phyloP scores from a whole-genome alignment of 2,113 vertebrate genomes.

The Elaphurus davidianus region DNA sequence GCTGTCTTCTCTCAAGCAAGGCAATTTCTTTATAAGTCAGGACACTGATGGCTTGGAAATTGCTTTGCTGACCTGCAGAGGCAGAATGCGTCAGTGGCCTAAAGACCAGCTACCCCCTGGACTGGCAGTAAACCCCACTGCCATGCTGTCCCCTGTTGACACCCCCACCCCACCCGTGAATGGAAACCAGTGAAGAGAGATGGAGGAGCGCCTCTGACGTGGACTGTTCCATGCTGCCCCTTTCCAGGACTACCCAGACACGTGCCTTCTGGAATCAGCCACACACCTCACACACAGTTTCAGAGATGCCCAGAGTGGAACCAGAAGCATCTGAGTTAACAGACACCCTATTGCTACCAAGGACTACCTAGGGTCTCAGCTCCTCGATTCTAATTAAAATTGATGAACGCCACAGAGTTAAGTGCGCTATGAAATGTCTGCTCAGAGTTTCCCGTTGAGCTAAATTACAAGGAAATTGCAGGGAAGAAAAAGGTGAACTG shows the following conservation, averaged over 20 bases:
- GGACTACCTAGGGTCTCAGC: constrained; percentile 53
- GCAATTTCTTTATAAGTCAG: constrained; percentile 43
- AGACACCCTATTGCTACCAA: constrained; percentile 13
- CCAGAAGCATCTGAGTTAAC: constrained; percentile 22
- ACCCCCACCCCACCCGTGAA: fast-evolving
- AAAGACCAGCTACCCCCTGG: neutral
- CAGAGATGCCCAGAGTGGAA: neutral
- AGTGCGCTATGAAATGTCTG: constrained; percentile 32
- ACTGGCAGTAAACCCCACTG: neutral
- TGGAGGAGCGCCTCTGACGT: fast-evolving
- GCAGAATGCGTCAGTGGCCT: constrained; percentile 19
- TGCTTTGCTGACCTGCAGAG: constrained; percentile 12
- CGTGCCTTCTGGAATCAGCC: neutral
- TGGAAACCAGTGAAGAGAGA: neutral
- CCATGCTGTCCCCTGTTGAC: fast-evolving
- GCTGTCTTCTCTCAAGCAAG: constrained; percentile 26
- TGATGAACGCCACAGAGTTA: constrained; percentile 15
- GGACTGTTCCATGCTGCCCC: neutral
- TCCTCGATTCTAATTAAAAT: constrained; percentile 59
- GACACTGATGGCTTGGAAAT: constrained; percentile 10
- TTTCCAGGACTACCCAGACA: neutral
- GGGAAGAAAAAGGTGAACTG: neutral
- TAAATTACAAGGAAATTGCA: constrained; percentile 37
- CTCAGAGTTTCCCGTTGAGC: constrained; percentile 21
- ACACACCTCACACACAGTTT: neutral